Conservation (phyloP, 2,113 vertebrate species). For the human region GRCh38 chr2:146317001-146317500, state of each 20-base stretch:
- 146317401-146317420: background rate
- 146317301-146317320: background rate
- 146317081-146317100: background rate
- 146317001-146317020: background rate
- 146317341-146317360: background rate
- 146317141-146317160: background rate
- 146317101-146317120: background rate
- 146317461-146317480: conserved; percentile 15
- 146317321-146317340: background rate
- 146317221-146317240: background rate
- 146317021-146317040: background rate
- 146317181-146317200: background rate
- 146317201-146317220: background rate
- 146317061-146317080: background rate
- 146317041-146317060: background rate
- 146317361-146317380: background rate
- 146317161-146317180: background rate
- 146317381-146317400: background rate
- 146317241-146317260: background rate
- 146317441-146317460: background rate
- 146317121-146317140: background rate
- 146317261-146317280: background rate
- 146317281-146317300: background rate
- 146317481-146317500: background rate
- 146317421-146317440: background rate